These are phyloP conservation scores for Macheiramphus alcinus DNA, from an alignment of 2,113 vertebrate species.

Conservation along the genomic window DNA sequence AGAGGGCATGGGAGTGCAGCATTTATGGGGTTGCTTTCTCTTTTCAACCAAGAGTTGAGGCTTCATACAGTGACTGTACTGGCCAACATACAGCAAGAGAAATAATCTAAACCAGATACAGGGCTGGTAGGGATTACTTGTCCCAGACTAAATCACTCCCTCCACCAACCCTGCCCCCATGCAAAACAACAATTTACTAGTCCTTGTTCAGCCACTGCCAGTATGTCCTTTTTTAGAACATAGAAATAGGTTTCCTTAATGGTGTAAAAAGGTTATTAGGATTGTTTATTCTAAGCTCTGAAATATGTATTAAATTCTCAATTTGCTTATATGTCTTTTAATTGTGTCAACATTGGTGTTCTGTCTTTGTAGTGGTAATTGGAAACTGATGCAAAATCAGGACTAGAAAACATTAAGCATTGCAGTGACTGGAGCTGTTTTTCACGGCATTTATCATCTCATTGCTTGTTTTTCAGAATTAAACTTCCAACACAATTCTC, in stretches of 20 bases:
- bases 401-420: not conserved
- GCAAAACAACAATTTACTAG: not conserved
- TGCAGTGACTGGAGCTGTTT: not conserved
- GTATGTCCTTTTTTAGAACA: not conserved
- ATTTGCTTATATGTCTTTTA: not conserved
- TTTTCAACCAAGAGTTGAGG: not conserved
- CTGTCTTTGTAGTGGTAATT: not conserved
- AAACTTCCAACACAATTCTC: not conserved
- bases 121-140: not conserved
- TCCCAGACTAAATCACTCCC: not conserved
- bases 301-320: not conserved
- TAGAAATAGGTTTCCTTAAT: not conserved
- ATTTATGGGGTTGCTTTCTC: not conserved
- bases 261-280: not conserved
- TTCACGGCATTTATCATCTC: not conserved
- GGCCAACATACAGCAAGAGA: not conserved
- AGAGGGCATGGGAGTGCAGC: not conserved
- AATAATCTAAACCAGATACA: not conserved
- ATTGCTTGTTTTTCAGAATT: not conserved
- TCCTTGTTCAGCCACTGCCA: not conserved
- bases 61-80: not conserved
- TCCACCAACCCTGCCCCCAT: not conserved
- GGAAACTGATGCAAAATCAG: not conserved
- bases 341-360: not conserved
- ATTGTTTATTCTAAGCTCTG: not conserved